These are phyloP conservation scores for Notolepis coatsorum DNA, from an alignment of 2,797 vertebrate genomes.

Conservation along the genomic window DNA sequence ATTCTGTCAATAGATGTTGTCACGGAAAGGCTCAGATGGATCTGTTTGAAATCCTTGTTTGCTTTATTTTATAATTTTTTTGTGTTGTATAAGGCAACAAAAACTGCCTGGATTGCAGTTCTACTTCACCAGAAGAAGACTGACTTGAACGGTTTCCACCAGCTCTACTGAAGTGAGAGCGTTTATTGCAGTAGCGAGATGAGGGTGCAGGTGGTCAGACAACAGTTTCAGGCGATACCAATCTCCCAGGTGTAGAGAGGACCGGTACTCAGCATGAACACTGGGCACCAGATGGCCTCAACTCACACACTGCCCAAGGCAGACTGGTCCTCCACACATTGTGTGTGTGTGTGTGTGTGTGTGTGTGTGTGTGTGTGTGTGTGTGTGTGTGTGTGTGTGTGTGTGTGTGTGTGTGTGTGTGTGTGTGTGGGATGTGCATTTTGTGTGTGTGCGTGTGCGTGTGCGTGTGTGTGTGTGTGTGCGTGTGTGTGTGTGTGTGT, in stretches of 20 bases:
- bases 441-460: too few species aligned
- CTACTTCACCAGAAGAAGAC: neutral
- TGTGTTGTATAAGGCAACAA: too few species aligned
- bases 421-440: too few species aligned
- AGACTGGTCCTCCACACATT: conserved; percentile 26
- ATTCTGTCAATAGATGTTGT: too few species aligned
- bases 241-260: conserved; percentile 72
- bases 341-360: conserved; percentile 25
- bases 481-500: neutral
- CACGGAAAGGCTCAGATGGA: too few species aligned
- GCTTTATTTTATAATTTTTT: too few species aligned
- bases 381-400: conserved; percentile 17
- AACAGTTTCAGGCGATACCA: conserved; percentile 58
- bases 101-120: neutral
- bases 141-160: neutral
- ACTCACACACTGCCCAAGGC: conserved; percentile 50
- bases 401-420: conserved; percentile 16
- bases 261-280: conserved; percentile 61
- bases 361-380: conserved; percentile 10
- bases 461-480: conserved; percentile 3
- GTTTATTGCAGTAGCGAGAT: too few species aligned
- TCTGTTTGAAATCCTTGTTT: too few species aligned
- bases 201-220: conserved; percentile 67
- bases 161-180: too few species aligned
- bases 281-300: conserved; percentile 70